These are phyloP conservation scores for Trichopoda pennipes DNA, from an alignment of 2,888 invertebrate genomes.

Conservation along the genomic window DNA sequence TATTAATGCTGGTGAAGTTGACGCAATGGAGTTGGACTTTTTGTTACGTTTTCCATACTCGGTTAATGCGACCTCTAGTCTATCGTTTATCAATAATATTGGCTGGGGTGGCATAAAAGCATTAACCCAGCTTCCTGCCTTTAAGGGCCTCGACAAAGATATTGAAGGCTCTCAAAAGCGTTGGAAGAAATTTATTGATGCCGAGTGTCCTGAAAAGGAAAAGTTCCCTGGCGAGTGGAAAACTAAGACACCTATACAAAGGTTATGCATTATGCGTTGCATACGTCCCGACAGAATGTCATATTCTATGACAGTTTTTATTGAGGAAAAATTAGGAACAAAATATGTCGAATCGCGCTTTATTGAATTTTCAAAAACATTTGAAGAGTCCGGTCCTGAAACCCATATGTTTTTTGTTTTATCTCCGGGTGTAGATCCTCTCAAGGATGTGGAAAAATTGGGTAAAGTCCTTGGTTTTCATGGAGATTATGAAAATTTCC, in stretches of 20 bases:
- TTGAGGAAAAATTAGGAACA: constrained; percentile 92
- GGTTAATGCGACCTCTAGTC: constrained; percentile 88
- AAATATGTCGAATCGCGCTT: constrained; percentile 90
- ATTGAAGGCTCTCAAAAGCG: constrained; percentile 94
- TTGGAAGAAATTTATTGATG: constrained; percentile 96
- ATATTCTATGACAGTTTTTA: constrained; percentile 89
- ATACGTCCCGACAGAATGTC: constrained; percentile 96
- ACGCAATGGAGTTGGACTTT: constrained; percentile 90
- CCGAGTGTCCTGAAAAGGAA: constrained; percentile 95
- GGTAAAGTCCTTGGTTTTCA: constrained; percentile 91
- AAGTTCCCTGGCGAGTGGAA: constrained; percentile 98
- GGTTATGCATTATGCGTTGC: constrained; percentile 95
- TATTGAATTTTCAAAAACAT: constrained; percentile 92
- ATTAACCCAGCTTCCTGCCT: constrained; percentile 88
- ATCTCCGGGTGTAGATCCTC: constrained; percentile 96
- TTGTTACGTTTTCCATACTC: constrained; percentile 91
- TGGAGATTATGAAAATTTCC: constrained; percentile 90
- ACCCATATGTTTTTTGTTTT: constrained; percentile 97
- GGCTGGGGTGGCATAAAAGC: constrained; percentile 92
- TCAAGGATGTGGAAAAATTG: constrained; percentile 94
- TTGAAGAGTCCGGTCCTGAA: constrained; percentile 89
- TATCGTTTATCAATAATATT: constrained; percentile 89
- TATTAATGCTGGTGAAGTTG: constrained; percentile 84
- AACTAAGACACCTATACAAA: constrained; percentile 90
- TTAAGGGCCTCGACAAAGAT: constrained; percentile 92